A percentile compares a stretch with the other conserved stretches of the same genome.
Evolutionary conservation across 2,113 vertebrate species (phyloP).

Genomic region (Chinchilla lanigera): DNA sequence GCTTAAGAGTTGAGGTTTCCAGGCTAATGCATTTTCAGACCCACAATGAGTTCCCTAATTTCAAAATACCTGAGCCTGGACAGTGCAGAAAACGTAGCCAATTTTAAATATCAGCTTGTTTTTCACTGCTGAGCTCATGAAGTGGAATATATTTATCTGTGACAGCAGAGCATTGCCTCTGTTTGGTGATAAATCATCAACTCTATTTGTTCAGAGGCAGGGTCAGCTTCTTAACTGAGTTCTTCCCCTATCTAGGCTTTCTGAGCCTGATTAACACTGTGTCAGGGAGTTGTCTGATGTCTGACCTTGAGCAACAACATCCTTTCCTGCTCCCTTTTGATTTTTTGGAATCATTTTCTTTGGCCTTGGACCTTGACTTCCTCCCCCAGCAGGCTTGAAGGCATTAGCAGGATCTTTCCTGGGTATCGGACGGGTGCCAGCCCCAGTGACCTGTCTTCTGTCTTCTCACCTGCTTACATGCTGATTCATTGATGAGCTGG

Average conservation of each 20-base stretch:
- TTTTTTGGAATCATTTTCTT: neutral
- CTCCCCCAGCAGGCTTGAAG: neutral
- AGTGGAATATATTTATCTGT: constrained; percentile 14
- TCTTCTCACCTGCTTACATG: constrained; percentile 82
- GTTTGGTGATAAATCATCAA: neutral
- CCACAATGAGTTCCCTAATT: neutral
- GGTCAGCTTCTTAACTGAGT: neutral
- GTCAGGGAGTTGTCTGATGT: constrained; percentile 28
- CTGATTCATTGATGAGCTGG: constrained; percentile 88
- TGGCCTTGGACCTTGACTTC: neutral
- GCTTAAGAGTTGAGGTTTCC: neutral
- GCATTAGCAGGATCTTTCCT: neutral
- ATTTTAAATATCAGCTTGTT: neutral
- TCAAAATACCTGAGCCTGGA: neutral
- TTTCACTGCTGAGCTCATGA: neutral
- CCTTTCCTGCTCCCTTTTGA: neutral
- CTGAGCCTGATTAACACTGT: constrained; percentile 20
- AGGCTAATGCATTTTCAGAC: neutral
- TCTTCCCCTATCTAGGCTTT: neutral
- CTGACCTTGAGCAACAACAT: constrained; percentile 71
- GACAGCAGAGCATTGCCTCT: neutral
- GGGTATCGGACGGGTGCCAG: neutral
- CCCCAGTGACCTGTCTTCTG: constrained; percentile 74
- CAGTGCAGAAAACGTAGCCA: neutral
- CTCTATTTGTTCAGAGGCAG: constrained; percentile 18